Percentiles rank a stretch among this genome's conserved stretches.
These are phyloP conservation scores for Bos indicus DNA, from an alignment of 2,113 vertebrate genomes.

Conservation along the genomic window DNA sequence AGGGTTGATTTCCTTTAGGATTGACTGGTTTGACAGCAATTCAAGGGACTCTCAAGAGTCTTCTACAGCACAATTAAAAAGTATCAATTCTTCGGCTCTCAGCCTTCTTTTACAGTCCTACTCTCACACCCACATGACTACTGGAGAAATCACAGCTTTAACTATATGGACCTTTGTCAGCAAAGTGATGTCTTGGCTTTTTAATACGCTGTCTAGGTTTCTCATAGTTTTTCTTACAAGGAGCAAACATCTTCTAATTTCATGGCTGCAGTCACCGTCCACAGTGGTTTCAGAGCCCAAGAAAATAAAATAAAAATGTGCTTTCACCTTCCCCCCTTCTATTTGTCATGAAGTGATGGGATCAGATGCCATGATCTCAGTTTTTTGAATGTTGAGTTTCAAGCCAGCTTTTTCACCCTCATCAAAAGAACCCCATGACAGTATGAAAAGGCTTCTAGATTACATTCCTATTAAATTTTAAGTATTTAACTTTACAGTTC, in stretches of 20 bases:
- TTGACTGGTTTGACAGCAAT: neutral
- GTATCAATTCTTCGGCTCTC: neutral
- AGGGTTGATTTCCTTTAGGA: neutral
- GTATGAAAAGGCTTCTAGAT: neutral
- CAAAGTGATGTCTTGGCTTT: neutral
- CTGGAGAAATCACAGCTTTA: neutral
- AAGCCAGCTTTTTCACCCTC: neutral
- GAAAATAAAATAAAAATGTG: neutral
- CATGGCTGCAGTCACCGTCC: neutral
- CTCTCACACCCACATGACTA: neutral
- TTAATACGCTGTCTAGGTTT: neutral
- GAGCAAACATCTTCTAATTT: neutral
- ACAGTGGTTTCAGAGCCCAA: neutral
- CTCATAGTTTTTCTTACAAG: neutral
- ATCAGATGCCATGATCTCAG: neutral
- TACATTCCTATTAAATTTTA: conserved; percentile 42
- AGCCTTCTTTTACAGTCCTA: neutral
- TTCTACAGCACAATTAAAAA: neutral
- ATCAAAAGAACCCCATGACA: neutral
- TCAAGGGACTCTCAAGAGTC: neutral
- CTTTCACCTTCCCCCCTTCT: neutral
- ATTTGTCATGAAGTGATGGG: neutral
- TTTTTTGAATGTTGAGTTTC: neutral
- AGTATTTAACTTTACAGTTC: neutral
- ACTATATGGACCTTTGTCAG: neutral